phyloP scores from a whole-genome alignment of 2,797 vertebrate species.

The Pseudopleuronectes americanus region DNA sequence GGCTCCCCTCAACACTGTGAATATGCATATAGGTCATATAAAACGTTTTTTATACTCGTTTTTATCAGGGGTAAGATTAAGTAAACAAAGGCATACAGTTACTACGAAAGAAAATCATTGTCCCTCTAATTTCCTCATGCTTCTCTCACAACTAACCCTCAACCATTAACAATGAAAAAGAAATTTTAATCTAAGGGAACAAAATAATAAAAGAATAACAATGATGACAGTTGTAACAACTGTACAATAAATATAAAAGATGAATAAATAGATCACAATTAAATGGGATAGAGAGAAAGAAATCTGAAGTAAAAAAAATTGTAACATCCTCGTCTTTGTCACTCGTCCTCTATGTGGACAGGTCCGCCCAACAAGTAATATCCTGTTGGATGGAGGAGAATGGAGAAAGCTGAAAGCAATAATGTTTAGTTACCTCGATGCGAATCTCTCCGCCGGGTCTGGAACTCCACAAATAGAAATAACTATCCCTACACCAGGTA shows the following conservation, averaged over 20 bases:
- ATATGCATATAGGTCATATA: slow-evolving; percentile 3
- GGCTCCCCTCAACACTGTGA: slow-evolving; percentile 24
- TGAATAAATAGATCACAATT: too few species aligned
- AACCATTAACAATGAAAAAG: too few species aligned
- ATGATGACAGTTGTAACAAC: too few species aligned
- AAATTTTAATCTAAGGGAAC: too few species aligned
- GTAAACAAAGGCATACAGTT: not conserved
- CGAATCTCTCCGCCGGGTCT: not conserved
- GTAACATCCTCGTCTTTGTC: too few species aligned
- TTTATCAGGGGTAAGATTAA: not conserved
- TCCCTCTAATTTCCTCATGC: too few species aligned
- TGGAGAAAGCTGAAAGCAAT: not conserved
- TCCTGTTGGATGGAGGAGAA: not conserved
- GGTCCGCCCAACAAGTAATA: not conserved
- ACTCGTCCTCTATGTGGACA: not conserved
- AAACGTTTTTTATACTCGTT: slow-evolving; percentile 9
- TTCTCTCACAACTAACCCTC: too few species aligned
- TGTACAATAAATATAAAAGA: too few species aligned
- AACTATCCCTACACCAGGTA: not conserved
- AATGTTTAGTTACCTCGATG: not conserved
- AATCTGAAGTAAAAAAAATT: too few species aligned
- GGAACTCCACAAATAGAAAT: not conserved
- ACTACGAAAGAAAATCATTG: not conserved
- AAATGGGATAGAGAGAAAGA: too few species aligned
- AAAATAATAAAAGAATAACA: too few species aligned